Percentiles rank a stretch among this genome's conserved stretches.
Conservation (phyloP, 2,113 vertebrate genomes). For the Mungos mungo region DNA sequence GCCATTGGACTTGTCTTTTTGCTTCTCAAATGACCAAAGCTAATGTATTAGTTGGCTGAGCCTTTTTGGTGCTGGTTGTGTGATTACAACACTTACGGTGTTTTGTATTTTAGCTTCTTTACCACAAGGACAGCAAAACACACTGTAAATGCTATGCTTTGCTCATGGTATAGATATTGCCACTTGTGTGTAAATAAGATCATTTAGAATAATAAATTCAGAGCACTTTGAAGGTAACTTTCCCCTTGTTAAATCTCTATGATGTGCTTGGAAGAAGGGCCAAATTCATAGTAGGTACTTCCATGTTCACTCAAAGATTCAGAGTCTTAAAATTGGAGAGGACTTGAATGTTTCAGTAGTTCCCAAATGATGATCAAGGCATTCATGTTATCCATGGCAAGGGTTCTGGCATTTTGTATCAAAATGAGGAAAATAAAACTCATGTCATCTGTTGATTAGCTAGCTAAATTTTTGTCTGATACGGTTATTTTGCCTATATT, state of each 20-base stretch:
- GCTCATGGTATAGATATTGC: background rate
- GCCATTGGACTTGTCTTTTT: background rate
- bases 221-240: background rate
- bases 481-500: background rate
- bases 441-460: background rate
- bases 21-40: background rate
- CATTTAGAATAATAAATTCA: background rate
- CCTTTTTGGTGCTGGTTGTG: background rate
- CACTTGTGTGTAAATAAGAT: background rate
- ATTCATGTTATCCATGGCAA: background rate
- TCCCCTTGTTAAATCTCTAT: background rate
- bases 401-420: background rate
- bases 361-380: background rate
- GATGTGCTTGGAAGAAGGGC: background rate
- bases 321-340: background rate
- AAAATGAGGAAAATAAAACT: background rate
- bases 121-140: background rate
- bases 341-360: background rate
- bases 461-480: background rate
- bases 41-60: background rate
- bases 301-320: background rate
- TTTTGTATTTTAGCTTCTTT: slow-evolving; percentile 16
- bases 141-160: background rate
- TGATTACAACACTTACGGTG: background rate
- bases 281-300: background rate